Evolutionary conservation across 2,113 vertebrate species (phyloP).

Genomic region (Esox niger): DNA sequence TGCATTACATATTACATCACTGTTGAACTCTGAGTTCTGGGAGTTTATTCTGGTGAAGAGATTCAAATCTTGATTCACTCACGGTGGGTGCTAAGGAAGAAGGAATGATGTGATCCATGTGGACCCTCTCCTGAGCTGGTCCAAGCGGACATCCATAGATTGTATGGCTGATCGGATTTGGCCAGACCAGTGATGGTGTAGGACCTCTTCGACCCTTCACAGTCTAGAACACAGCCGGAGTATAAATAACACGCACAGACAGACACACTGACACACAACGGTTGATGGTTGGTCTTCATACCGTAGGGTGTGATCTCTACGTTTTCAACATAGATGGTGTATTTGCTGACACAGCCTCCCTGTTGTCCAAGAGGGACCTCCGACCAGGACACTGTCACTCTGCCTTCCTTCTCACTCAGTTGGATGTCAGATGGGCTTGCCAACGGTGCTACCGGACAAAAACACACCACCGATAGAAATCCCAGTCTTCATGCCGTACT

Average conservation of each 20-base stretch:
- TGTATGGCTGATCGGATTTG: conserved; percentile 43
- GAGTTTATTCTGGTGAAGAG: neutral
- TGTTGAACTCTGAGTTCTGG: too few species aligned
- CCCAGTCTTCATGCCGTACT: neutral
- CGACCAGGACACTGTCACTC: conserved; percentile 53
- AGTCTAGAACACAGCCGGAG: conserved; percentile 35
- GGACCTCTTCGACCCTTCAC: conserved; percentile 9
- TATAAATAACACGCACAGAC: neutral
- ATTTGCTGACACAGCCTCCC: conserved; percentile 63
- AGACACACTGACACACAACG: too few species aligned
- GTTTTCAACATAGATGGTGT: conserved; percentile 61
- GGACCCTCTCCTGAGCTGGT: conserved; percentile 62
- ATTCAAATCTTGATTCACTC: conserved; percentile 9
- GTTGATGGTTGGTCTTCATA: conserved; percentile 17
- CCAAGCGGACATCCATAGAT: conserved; percentile 64
- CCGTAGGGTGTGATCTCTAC: conserved; percentile 8
- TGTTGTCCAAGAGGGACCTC: conserved; percentile 42
- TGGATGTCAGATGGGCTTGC: conserved; percentile 33
- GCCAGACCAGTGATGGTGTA: conserved; percentile 35
- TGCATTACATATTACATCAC: too few species aligned
- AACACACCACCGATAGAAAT: neutral
- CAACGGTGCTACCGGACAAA: conserved; percentile 54
- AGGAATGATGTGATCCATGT: conserved; percentile 30
- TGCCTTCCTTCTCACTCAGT: conserved; percentile 14
- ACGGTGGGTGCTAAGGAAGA: conserved; percentile 52